Conservation (phyloP, 2,797 vertebrate species). For the Tamandua tetradactyla region DNA sequence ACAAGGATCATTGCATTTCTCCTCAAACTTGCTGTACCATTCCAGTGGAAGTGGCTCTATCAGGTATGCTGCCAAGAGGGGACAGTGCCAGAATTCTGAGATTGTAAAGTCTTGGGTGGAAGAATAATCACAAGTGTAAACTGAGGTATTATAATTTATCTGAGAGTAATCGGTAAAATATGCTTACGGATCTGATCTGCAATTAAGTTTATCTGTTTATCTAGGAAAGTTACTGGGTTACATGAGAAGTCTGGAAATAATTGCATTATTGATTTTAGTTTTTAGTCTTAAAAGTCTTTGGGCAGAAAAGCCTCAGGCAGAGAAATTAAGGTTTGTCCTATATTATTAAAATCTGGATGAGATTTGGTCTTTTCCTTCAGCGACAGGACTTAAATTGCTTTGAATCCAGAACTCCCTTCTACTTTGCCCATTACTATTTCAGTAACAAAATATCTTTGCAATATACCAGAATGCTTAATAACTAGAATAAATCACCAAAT, state of each 20-base stretch:
- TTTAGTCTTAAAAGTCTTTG: constrained; percentile 68
- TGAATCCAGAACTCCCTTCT: neutral
- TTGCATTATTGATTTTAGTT: constrained; percentile 77
- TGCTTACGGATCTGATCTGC: neutral
- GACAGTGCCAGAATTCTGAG: neutral
- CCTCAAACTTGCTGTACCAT: constrained; percentile 92
- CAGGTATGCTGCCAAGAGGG: constrained; percentile 84
- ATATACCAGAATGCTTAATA: constrained; percentile 44
- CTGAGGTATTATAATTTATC: neutral
- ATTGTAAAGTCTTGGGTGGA: too few relatives aligned
- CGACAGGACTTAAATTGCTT: neutral
- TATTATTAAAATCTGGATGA: constrained; percentile 50
- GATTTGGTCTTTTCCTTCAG: neutral
- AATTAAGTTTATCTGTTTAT: constrained; percentile 54
- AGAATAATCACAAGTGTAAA: neutral
- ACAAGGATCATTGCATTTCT: constrained; percentile 92
- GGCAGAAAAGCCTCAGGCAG: constrained; percentile 70
- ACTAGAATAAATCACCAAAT: neutral
- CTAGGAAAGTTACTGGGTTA: constrained; percentile 66
- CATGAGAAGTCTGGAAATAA: constrained; percentile 69
- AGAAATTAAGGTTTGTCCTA: constrained; percentile 30
- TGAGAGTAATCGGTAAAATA: neutral
- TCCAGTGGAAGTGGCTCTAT: constrained; percentile 94
- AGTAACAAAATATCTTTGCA: neutral
- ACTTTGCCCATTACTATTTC: neutral